Evolutionary conservation across 2,888 invertebrate genomes (phyloP), one percentile per base, ranked within the genome.

Genomic region (Chaetogeoica ovagalla): DNA sequence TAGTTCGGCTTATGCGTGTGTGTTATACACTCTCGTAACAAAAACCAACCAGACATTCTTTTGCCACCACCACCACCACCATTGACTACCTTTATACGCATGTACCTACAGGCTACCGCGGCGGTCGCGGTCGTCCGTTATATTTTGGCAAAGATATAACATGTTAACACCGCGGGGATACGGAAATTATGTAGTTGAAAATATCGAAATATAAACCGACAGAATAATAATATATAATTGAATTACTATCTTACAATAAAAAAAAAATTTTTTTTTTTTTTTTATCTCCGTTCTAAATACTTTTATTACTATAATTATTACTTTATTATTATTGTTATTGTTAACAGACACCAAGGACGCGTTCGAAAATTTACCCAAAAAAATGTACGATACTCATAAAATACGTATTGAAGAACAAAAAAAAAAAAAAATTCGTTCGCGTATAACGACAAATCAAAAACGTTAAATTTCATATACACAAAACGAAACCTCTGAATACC

Each of bases 31-130:
- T 52, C 23, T 23, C n/a, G 13, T 62, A 62, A 52, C 52, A 62
- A 74, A 73, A 73, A 55, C 11, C 63, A 55, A 63, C 52, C 17
- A 37, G 37, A 55, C 63, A 63, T 74, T 74, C 3, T 55, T 30
- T 63, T 60, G 60, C 19, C 19, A 4, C 23, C 6, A 23, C 39
- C 17, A 23, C 9, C 30, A 30, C 30, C 30, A 4, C 30, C 30
- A 30, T 4, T 4, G 30, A 30, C 30, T 30, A 30, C 30, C 30
- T 30, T 2, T 30, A 30, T 30, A 30, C 4, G 30, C n/a, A 30
- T 30, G 30, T 30, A 30, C 30, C 30, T 30, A 30, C 4, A 30
- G 30, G 30, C 30, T 30, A 30, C 30, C 30, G 30, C 11, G 21
- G 17, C 21, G 11, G 59, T 17, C 11, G 23, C n/a, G n/a, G n/a